phyloP scores from a whole-genome alignment of 1,140 invertebrate species.

The Bemisia tabaci region DNA sequence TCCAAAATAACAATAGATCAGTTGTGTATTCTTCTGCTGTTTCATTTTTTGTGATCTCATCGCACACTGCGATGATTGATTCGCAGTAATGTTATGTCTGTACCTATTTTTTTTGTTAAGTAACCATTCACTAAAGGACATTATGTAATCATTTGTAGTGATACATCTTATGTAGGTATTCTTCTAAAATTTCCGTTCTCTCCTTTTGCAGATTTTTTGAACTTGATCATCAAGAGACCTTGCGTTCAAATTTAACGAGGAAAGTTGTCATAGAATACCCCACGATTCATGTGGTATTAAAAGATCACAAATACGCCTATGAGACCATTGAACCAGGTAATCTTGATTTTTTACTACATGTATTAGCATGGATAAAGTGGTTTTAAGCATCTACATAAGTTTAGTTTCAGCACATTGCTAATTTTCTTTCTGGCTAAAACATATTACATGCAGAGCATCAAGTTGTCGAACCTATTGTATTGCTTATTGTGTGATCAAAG shows the following conservation, averaged over 20 bases:
- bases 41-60: too few species aligned
- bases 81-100: neutral
- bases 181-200: neutral
- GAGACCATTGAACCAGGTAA: too few species aligned
- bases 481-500: too few species aligned
- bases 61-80: neutral
- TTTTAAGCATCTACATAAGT: too few species aligned
- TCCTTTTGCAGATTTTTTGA: conserved; percentile 38
- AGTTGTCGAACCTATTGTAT: too few species aligned
- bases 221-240: conserved; percentile 40
- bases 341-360: too few species aligned
- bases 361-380: too few species aligned
- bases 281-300: conserved; percentile 47
- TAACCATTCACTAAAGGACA: neutral
- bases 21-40: too few species aligned
- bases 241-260: conserved; percentile 50
- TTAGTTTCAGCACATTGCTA: too few species aligned
- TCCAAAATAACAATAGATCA: too few species aligned
- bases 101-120: neutral
- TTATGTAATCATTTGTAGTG: neutral
- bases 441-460: too few species aligned
- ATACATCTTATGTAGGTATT: conserved; percentile 3
- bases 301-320: conserved; percentile 39
- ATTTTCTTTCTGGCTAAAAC: too few species aligned
- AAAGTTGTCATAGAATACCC: conserved; percentile 67